Evolutionary conservation across 2,113 vertebrate species (phyloP).

Genomic region (Phaethon lepturus): DNA sequence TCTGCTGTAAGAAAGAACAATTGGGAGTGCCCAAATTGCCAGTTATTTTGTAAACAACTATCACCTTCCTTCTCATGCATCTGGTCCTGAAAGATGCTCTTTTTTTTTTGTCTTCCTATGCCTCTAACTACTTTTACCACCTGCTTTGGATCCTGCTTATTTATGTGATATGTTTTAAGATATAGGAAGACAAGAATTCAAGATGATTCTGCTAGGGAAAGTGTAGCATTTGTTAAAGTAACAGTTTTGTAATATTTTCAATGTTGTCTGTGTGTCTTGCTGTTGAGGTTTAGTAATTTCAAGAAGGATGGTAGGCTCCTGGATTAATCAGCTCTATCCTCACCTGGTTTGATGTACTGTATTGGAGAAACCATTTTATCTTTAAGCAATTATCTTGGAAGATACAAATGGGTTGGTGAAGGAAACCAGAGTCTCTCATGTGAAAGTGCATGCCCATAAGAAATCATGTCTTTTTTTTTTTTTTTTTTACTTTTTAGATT

Average conservation of each 20-base stretch:
- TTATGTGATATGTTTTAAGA: background rate
- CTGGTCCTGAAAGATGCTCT: background rate
- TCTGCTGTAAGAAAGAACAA: background rate
- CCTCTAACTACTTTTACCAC: background rate
- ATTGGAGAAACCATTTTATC: background rate
- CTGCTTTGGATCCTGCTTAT: background rate
- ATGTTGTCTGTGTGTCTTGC: background rate
- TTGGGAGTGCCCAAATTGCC: background rate
- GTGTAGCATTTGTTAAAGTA: background rate
- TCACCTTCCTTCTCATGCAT: background rate
- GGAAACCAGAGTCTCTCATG: background rate
- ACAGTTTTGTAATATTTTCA: background rate
- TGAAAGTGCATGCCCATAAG: background rate
- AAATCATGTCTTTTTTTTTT: background rate
- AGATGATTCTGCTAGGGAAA: background rate
- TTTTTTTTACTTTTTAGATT: background rate
- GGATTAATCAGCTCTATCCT: background rate
- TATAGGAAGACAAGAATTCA: background rate
- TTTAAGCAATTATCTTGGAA: background rate
- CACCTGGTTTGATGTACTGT: background rate
- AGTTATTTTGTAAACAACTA: slow-evolving; percentile 2
- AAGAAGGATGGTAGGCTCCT: background rate
- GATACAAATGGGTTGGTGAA: background rate
- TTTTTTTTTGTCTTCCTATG: background rate
- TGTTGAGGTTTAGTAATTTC: background rate